These are phyloP conservation scores for Sialis fuliginosa DNA, from an alignment of 2,888 invertebrate genomes.

Conservation along the genomic window DNA sequence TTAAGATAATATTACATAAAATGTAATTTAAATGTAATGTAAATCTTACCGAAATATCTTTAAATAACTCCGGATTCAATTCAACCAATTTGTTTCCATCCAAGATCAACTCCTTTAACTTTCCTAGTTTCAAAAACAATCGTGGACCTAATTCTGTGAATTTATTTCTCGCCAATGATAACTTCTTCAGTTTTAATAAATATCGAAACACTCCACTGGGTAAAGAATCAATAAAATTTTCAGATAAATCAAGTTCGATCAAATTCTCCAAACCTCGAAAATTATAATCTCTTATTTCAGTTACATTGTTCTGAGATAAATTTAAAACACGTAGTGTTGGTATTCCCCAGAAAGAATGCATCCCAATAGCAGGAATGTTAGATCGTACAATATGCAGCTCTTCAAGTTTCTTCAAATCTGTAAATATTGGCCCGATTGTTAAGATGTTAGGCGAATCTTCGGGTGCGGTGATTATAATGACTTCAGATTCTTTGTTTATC, in stretches of 20 bases:
- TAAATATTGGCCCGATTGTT: conserved; percentile 53
- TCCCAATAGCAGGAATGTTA: conserved; percentile 57
- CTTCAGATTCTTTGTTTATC: conserved; percentile 44
- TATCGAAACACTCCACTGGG: conserved; percentile 60
- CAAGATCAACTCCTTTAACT: conserved; percentile 51
- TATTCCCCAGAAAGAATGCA: conserved; percentile 68
- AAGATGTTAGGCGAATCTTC: conserved; percentile 37
- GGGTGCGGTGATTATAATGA: conserved; percentile 50
- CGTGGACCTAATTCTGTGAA: conserved; percentile 50
- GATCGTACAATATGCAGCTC: conserved; percentile 56
- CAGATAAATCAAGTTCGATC: conserved; percentile 49
- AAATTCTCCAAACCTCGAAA: conserved; percentile 62
- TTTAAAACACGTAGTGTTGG: conserved; percentile 38
- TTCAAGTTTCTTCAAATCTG: conserved; percentile 34
- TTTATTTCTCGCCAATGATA: conserved; percentile 48
- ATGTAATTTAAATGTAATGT: neutral
- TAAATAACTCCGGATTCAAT: conserved; percentile 62
- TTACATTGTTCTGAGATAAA: conserved; percentile 56
- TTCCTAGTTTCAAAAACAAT: conserved; percentile 54
- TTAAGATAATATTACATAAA: neutral
- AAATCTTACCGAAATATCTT: conserved; percentile 41
- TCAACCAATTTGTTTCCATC: conserved; percentile 58
- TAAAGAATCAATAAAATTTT: conserved; percentile 56
- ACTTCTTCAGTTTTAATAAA: conserved; percentile 46
- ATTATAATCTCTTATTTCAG: conserved; percentile 48